phyloP scores from a whole-genome alignment of 2,797 vertebrate species.

The Peromyscus aztecus region DNA sequence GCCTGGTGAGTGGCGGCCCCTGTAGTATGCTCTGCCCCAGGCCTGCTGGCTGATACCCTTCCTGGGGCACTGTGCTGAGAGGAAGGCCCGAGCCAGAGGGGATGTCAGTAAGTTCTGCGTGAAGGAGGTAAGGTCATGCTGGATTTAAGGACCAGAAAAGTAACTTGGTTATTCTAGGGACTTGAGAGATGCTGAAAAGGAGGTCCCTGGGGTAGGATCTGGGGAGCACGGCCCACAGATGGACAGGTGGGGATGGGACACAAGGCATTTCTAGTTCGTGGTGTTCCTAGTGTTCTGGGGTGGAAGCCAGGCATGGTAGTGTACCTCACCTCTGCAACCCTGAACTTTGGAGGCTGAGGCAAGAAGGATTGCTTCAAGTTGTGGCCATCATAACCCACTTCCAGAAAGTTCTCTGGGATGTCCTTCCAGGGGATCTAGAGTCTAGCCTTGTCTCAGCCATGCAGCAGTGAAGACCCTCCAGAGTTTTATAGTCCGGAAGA shows the following conservation, averaged over 20 bases:
- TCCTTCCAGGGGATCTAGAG: background rate
- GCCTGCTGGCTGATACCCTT: background rate
- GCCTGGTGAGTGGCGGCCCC: constrained; percentile 92
- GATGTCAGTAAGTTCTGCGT: background rate
- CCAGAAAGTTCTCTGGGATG: background rate
- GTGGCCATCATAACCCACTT: background rate
- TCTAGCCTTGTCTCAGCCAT: background rate
- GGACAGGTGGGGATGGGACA: fast-evolving
- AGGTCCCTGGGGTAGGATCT: background rate
- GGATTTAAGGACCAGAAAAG: background rate
- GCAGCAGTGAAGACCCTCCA: background rate
- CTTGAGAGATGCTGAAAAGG: background rate
- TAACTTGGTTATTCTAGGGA: background rate
- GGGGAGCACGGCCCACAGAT: background rate
- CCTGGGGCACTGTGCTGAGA: background rate
- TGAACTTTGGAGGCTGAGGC: background rate
- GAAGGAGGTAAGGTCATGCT: background rate
- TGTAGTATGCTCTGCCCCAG: background rate
- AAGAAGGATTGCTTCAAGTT: background rate
- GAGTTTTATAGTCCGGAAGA: background rate
- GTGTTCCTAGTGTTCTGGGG: background rate
- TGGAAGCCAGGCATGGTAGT: background rate
- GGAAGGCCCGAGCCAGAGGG: background rate
- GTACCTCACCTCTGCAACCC: background rate
- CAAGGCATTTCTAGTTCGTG: background rate